These are phyloP conservation scores for Limenitis camilla DNA, from an alignment of 2,888 invertebrate species.

Conservation along the genomic window DNA sequence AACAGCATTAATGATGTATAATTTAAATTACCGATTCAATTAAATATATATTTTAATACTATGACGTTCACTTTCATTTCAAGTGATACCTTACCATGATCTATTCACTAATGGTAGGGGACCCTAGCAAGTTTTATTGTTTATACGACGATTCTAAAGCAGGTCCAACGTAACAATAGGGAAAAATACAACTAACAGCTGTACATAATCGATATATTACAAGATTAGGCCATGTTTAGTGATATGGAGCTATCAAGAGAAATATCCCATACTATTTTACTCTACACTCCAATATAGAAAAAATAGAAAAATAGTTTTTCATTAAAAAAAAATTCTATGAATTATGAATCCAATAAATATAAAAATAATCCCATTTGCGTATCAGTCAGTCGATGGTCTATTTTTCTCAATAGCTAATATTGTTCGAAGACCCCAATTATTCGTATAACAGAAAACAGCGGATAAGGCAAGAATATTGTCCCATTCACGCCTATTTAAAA, in stretches of 20 bases:
- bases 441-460: background rate
- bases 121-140: background rate
- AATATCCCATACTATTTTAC: background rate
- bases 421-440: conserved; percentile 1
- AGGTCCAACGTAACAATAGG: conserved; percentile 1
- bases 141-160: background rate
- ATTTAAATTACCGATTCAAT: too few relatives aligned
- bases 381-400: background rate
- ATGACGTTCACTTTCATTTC: background rate
- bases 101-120: background rate
- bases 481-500: background rate
- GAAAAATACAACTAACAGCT: conserved; percentile 13
- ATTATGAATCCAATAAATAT: background rate
- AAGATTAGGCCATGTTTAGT: conserved; percentile 14
- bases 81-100: background rate
- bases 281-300: background rate
- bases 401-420: conserved; percentile 1
- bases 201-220: conserved; percentile 16
- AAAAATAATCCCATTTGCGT: background rate
- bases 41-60: too few relatives aligned
- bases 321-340: background rate
- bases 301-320: background rate
- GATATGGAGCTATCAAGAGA: background rate
- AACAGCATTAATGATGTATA: too few relatives aligned
- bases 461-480: conserved; percentile 3